These are phyloP conservation scores for Electrophaes corylata DNA, from an alignment of 2,888 invertebrate species.

Conservation along the genomic window DNA sequence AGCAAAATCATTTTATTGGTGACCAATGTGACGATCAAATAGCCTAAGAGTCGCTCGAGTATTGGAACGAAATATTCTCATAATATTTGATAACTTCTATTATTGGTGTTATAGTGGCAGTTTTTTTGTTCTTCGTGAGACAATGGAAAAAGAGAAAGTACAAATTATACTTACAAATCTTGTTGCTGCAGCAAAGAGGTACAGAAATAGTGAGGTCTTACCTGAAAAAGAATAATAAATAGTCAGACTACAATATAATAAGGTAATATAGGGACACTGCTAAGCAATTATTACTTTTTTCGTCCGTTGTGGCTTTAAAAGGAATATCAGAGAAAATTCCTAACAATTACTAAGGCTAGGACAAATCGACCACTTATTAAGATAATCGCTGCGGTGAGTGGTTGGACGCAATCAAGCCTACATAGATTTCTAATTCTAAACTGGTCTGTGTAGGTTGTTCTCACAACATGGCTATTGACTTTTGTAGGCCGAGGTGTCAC, in stretches of 20 bases:
- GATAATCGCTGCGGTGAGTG: constrained; percentile 60
- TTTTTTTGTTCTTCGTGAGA: neutral
- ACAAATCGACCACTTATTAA: constrained; percentile 74
- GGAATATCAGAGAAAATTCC: constrained; percentile 41
- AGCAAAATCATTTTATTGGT: neutral
- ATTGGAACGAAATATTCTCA: constrained; percentile 18
- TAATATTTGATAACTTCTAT: constrained; percentile 26
- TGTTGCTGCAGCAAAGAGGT: constrained; percentile 35
- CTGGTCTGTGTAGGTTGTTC: constrained; percentile 36
- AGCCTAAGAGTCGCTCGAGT: neutral
- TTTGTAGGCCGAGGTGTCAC: constrained; percentile 31
- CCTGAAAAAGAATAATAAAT: constrained; percentile 53
- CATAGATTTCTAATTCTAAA: constrained; percentile 61
- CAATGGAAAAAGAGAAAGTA: neutral
- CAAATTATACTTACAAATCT: constrained; percentile 42
- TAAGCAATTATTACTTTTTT: constrained; percentile 32
- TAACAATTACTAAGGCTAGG: constrained; percentile 61
- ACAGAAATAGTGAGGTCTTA: constrained; percentile 49
- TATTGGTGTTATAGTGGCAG: constrained; percentile 14
- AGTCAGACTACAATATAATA: neutral
- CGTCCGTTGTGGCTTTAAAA: constrained; percentile 31
- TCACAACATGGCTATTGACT: constrained; percentile 20
- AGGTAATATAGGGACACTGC: constrained; percentile 24
- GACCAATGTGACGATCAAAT: neutral
- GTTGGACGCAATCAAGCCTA: constrained; percentile 51